Evolutionary conservation across 2,113 vertebrate genomes (phyloP).

Genomic region (Stomatorhinus ivindoensis): DNA sequence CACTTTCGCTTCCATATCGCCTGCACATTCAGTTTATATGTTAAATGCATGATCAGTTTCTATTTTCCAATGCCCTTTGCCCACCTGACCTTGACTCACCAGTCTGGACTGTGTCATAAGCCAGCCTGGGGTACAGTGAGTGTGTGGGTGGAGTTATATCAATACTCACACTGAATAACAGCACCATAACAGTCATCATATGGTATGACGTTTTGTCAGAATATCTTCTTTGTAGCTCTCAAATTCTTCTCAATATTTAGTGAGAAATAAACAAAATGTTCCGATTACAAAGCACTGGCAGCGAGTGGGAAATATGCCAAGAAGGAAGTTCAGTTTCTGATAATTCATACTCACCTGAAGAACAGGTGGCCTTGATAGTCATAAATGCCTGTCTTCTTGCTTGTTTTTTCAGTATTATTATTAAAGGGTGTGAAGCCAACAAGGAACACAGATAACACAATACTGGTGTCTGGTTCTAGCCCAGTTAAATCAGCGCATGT

Average conservation of each 20-base stretch:
- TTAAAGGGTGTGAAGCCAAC: not conserved
- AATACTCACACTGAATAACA: not conserved
- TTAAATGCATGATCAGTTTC: not conserved
- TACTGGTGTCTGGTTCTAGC: not conserved
- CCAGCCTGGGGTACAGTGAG: not conserved
- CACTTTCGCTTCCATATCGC: not conserved
- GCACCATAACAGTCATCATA: not conserved
- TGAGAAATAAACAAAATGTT: not conserved
- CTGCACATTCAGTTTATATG: not conserved
- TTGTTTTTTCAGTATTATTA: not conserved
- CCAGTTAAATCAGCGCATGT: not conserved
- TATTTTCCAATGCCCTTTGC: not conserved
- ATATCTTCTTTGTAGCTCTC: not conserved
- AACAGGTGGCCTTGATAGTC: not conserved
- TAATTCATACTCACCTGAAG: not conserved
- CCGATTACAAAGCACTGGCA: not conserved
- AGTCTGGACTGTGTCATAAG: not conserved
- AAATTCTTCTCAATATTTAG: not conserved
- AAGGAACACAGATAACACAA: not conserved
- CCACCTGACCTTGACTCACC: not conserved
- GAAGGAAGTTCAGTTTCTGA: not conserved
- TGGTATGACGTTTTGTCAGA: not conserved
- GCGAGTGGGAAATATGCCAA: not conserved
- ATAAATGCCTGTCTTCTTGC: not conserved
- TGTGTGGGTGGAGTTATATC: not conserved